Conservation (phyloP, 2,888 invertebrate species). For the Noctua comes region DNA sequence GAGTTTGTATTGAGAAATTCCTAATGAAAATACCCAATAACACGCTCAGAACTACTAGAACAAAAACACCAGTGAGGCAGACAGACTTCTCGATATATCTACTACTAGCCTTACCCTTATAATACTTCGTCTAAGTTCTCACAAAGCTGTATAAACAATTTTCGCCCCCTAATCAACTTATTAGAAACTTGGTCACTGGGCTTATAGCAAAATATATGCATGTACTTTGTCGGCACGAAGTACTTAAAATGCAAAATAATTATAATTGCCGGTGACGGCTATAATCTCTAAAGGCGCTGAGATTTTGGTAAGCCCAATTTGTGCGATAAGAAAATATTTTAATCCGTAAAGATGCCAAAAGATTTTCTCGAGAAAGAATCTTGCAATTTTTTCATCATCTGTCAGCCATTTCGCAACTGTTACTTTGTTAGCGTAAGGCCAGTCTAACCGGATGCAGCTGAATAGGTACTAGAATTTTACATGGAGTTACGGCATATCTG, state of each 20-base stretch:
- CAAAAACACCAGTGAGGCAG: background rate
- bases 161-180: constrained; percentile 14
- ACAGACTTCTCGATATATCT: background rate
- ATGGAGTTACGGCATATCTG: too few relatives aligned
- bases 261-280: constrained; percentile 25
- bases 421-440: background rate
- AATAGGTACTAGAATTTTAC: too few relatives aligned
- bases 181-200: constrained; percentile 42
- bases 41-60: background rate
- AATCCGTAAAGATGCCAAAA: background rate
- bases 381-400: background rate
- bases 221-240: constrained; percentile 13
- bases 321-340: constrained; percentile 3
- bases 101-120: background rate
- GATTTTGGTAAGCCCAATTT: constrained; percentile 10
- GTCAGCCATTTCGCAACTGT: background rate
- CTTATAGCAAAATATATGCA: constrained; percentile 31
- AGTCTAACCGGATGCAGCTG: background rate
- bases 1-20: background rate
- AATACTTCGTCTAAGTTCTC: constrained; percentile 10
- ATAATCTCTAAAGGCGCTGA: constrained; percentile 13
- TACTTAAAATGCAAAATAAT: constrained; percentile 41
- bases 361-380: background rate
- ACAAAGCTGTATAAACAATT: constrained; percentile 16
- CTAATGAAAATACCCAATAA: background rate